Evolutionary conservation across 2,113 vertebrate genomes (phyloP).

Genomic region (Ailuropoda melanoleuca): DNA sequence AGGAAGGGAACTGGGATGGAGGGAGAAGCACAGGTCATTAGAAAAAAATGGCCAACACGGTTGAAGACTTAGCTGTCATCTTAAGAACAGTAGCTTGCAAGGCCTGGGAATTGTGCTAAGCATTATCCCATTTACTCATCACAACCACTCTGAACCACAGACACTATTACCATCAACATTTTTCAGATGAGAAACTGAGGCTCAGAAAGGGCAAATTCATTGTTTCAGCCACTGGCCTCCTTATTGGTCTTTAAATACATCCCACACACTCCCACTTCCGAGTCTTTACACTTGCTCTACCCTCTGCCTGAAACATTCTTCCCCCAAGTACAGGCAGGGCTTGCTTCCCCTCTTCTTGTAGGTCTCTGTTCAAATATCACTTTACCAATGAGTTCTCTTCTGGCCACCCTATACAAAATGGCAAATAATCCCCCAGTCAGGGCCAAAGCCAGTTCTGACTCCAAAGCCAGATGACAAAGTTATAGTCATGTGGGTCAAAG

Average conservation of each 20-base stretch:
- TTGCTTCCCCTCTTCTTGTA: background rate
- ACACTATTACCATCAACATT: background rate
- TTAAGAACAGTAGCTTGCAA: background rate
- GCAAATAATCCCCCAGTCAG: background rate
- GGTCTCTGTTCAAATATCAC: background rate
- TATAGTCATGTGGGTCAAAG: background rate
- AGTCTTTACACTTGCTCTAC: background rate
- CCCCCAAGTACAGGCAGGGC: background rate
- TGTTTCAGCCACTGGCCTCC: background rate
- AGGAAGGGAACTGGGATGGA: background rate
- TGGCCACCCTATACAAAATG: background rate
- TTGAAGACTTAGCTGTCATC: background rate
- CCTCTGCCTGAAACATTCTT: conserved; percentile 28
- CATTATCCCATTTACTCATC: conserved; percentile 24
- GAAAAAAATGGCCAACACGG: background rate
- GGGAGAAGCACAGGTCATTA: background rate
- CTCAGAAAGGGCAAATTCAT: background rate
- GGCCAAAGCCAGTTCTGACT: conserved; percentile 15
- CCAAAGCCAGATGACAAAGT: conserved; percentile 38
- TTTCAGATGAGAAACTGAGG: conserved; percentile 11
- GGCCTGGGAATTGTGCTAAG: background rate
- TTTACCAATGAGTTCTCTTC: background rate
- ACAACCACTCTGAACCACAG: background rate
- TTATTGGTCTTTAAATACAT: background rate
- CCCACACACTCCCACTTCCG: background rate